Conservation (phyloP, 1,140 invertebrate species). For the Ceratina australensis region DNA sequence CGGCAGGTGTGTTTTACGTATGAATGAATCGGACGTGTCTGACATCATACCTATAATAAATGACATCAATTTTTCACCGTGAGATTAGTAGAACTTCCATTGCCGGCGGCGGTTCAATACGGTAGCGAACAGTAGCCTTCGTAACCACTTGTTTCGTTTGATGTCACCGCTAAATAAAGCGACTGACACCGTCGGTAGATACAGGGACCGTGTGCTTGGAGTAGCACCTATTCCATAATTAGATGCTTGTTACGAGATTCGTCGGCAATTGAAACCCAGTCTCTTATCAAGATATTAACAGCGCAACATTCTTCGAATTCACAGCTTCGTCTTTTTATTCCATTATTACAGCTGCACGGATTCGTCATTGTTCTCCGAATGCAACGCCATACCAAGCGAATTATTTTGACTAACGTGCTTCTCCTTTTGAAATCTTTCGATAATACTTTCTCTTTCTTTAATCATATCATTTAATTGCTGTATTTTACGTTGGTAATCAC, state of each 20-base stretch:
- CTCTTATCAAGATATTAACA: background rate
- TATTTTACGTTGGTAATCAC: conserved; percentile 79
- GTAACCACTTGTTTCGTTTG: conserved; percentile 65
- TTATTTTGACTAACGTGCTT: conserved; percentile 73
- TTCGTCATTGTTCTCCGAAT: background rate
- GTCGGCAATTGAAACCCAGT: conserved; percentile 27
- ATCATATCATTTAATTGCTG: conserved; percentile 77
- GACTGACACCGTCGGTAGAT: conserved; percentile 63
- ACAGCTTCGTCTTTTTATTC: background rate
- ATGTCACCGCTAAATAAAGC: conserved; percentile 71
- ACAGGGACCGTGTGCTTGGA: conserved; percentile 18
- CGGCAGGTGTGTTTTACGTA: conserved; percentile 42
- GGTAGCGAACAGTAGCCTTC: conserved; percentile 58
- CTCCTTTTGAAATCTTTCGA: conserved; percentile 75
- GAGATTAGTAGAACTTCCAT: conserved; percentile 31
- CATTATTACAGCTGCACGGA: background rate
- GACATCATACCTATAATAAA: conserved; percentile 68
- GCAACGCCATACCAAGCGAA: conserved; percentile 55
- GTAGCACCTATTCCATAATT: conserved; percentile 43
- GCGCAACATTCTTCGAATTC: background rate
- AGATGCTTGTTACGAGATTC: conserved; percentile 39
- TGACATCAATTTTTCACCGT: conserved; percentile 55
- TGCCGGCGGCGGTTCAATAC: conserved; percentile 37
- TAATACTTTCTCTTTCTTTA: conserved; percentile 77
- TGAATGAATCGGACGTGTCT: conserved; percentile 55